These are phyloP conservation scores for Willisornis vidua DNA, from an alignment of 2,113 vertebrate genomes.

Conservation along the genomic window DNA sequence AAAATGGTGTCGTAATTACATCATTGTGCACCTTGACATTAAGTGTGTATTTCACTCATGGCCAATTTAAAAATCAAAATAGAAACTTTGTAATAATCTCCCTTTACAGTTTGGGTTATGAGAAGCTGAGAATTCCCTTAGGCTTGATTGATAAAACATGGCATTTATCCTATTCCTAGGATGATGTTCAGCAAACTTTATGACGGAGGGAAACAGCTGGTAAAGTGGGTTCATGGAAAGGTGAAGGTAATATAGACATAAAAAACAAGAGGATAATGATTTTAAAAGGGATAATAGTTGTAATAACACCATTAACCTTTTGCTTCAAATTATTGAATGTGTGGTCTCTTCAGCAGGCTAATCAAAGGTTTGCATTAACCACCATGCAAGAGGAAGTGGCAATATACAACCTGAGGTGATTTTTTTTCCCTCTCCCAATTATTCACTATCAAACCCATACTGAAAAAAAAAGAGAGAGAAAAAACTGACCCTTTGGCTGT, in stretches of 20 bases:
- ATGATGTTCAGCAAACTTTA: conserved; percentile 94
- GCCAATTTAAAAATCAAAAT: conserved; percentile 78
- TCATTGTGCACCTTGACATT: conserved; percentile 64
- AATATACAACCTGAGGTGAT: conserved; percentile 53
- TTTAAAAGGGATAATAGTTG: conserved; percentile 93
- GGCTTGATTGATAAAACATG: conserved; percentile 93
- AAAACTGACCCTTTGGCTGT: not conserved
- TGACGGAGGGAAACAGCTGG: conserved; percentile 89
- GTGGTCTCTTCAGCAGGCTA: conserved; percentile 76
- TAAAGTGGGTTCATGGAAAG: conserved; percentile 96
- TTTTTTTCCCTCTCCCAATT: conserved; percentile 37
- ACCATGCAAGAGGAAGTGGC: conserved; percentile 49
- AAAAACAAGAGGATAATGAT: conserved; percentile 91
- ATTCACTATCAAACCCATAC: not conserved
- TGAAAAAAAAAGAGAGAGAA: not conserved
- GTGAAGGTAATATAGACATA: conserved; percentile 96
- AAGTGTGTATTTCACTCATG: conserved; percentile 76
- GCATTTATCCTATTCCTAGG: conserved; percentile 88
- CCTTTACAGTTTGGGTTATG: conserved; percentile 73
- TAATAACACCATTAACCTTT: conserved; percentile 93
- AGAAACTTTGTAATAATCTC: conserved; percentile 85
- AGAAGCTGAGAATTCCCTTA: conserved; percentile 85
- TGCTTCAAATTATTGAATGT: conserved; percentile 82
- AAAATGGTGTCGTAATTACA: not conserved
- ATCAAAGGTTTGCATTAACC: conserved; percentile 75